Percentiles rank a stretch among this genome's conserved stretches.
Conservation (phyloP, 2,113 vertebrate genomes). For the Benitochromis conjunctus region DNA sequence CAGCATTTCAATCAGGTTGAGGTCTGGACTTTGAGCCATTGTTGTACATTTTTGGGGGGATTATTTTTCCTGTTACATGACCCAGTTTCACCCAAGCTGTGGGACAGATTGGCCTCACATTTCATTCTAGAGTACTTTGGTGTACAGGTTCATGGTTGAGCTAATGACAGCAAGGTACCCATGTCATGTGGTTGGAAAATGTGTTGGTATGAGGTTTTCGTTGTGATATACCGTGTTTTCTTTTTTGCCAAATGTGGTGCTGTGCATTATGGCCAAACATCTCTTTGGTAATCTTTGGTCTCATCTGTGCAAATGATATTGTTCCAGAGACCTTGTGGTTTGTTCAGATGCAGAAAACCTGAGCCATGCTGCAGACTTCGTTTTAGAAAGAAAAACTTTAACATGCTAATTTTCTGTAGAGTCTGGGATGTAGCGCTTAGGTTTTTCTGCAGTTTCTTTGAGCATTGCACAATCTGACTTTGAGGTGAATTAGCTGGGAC, state of each 20-base stretch:
- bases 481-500: neutral
- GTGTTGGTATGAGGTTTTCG: neutral
- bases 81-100: neutral
- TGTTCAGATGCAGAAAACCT: neutral
- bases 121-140: neutral
- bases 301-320: neutral
- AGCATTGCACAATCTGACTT: neutral
- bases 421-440: neutral
- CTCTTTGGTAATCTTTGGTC: neutral
- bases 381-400: neutral
- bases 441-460: accelerated
- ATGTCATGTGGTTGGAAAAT: neutral
- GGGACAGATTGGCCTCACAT: neutral
- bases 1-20: neutral
- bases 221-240: neutral
- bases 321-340: neutral
- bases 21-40: neutral
- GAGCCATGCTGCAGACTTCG: neutral
- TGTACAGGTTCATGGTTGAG: neutral
- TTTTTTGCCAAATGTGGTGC: neutral
- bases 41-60: neutral
- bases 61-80: neutral
- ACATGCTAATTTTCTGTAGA: neutral
- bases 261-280: neutral
- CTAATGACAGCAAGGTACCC: neutral